Evolutionary conservation across 92 coral and sea anemone species (phyloP).

Genomic region (Phenganax subtilis): DNA sequence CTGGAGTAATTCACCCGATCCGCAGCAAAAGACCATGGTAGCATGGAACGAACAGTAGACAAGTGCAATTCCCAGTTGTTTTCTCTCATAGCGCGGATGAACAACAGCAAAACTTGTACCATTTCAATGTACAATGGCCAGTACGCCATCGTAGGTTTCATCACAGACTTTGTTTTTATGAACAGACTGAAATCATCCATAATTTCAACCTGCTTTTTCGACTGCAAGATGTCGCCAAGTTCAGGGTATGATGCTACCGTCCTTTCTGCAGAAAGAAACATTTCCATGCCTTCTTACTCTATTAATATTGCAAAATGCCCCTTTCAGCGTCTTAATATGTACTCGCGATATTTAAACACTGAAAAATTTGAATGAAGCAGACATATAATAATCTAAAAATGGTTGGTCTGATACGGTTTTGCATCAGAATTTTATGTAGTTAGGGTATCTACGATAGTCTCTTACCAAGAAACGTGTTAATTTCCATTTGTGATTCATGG

Average conservation of each 20-base stretch:
- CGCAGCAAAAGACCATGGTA: constrained; percentile 58
- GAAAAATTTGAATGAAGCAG: not conserved
- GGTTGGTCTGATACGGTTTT: not conserved
- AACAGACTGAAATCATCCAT: constrained; percentile 19
- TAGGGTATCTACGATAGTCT: not conserved
- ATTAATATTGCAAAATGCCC: constrained; percentile 9
- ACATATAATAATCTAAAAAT: not conserved
- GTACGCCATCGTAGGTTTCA: constrained; percentile 23
- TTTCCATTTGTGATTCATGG: constrained; percentile 19
- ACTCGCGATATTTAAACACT: not conserved
- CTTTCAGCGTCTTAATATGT: constrained; percentile 15
- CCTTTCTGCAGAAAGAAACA: constrained; percentile 18
- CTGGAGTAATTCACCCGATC: constrained; percentile 57
- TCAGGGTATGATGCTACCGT: constrained; percentile 28
- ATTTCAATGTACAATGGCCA: constrained; percentile 56
- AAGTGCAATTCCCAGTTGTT: constrained; percentile 54
- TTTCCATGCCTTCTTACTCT: constrained; percentile 14
- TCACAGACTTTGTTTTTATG: constrained; percentile 13
- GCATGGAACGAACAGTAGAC: constrained; percentile 57
- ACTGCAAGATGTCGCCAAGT: constrained; percentile 9
- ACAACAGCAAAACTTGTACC: constrained; percentile 48
- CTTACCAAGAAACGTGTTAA: constrained; percentile 31
- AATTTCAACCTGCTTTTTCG: not conserved
- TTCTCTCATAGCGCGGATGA: constrained; percentile 57
- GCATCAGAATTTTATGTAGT: not conserved